Conservation (phyloP, 2,888 invertebrate genomes). For the Hylaea fasciaria region DNA sequence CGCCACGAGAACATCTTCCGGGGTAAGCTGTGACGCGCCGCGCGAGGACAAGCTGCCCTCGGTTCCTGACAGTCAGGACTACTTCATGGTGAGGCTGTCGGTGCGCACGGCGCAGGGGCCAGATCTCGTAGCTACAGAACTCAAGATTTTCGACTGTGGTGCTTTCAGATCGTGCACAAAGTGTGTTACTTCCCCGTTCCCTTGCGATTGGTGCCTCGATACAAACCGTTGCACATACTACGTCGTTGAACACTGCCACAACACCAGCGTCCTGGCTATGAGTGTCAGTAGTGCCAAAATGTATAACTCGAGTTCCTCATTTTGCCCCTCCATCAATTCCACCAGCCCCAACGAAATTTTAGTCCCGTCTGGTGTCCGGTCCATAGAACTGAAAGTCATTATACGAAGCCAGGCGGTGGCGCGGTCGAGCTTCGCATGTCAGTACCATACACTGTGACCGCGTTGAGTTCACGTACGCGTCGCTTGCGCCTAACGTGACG, state of each 20-base stretch:
- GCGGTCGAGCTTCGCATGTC: constrained; percentile 96
- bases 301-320: constrained; percentile 96
- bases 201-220: constrained; percentile 99
- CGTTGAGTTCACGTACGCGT: constrained; percentile 96
- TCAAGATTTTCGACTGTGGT: constrained; percentile 99
- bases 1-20: constrained; percentile 94
- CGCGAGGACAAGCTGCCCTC: constrained; percentile 96
- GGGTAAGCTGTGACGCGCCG: constrained; percentile 98
- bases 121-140: constrained; percentile 98
- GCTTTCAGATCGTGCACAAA: constrained; percentile 98
- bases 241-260: constrained; percentile 96
- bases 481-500: constrained; percentile 94
- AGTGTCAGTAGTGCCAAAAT: no score
- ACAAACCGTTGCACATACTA: constrained; percentile 98
- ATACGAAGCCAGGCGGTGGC: constrained; percentile 98
- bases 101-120: constrained; percentile 96
- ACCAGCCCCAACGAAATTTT: constrained; percentile 95
- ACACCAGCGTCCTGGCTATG: constrained; percentile 97
- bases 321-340: constrained; percentile 97
- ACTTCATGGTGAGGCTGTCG: constrained; percentile 96
- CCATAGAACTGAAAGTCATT: constrained; percentile 96
- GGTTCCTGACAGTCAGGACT: constrained; percentile 96
- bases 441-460: constrained; percentile 97
- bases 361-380: constrained; percentile 96
- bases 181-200: constrained; percentile 97